phyloP scores from a whole-genome alignment of 2,797 vertebrate species.

The Channa striata region DNA sequence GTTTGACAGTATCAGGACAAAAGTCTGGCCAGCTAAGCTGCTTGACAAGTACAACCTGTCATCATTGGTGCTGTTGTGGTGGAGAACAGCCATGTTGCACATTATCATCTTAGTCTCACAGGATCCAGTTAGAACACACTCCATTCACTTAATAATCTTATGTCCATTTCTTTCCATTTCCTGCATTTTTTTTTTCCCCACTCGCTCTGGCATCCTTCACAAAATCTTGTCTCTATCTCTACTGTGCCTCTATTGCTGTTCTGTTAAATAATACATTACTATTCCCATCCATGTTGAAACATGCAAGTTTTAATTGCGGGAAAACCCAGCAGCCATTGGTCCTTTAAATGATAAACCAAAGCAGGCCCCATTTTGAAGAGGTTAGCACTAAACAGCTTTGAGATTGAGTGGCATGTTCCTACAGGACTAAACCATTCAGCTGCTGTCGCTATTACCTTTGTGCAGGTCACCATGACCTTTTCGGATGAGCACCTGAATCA shows the following conservation, averaged over 20 bases:
- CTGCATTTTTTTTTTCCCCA: not conserved
- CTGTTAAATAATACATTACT: constrained; percentile 63
- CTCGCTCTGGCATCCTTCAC: constrained; percentile 23
- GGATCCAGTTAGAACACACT: constrained; percentile 14
- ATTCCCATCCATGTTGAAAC: constrained; percentile 58
- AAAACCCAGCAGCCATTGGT: constrained; percentile 38
- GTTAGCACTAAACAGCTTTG: constrained; percentile 49
- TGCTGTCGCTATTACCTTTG: constrained; percentile 37
- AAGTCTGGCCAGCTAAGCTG: constrained; percentile 24
- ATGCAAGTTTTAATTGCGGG: constrained; percentile 60
- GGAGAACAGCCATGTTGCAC: constrained; percentile 20
- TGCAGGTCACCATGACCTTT: constrained; percentile 48
- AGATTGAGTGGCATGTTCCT: not conserved
- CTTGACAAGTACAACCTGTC: constrained; percentile 52
- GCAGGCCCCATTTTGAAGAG: constrained; percentile 35
- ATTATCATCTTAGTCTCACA: constrained; percentile 22
- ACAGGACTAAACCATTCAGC: too few species aligned
- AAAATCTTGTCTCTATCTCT: constrained; percentile 24
- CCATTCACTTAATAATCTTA: constrained; percentile 17
- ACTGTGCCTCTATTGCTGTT: constrained; percentile 32
- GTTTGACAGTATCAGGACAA: constrained; percentile 42
- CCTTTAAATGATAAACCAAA: constrained; percentile 24
- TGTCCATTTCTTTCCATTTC: not conserved
- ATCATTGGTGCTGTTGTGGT: constrained; percentile 13
- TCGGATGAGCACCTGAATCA: constrained; percentile 37